These are phyloP conservation scores for Leptogaster cylindrica DNA, from an alignment of 2,888 invertebrate genomes.

Conservation along the genomic window DNA sequence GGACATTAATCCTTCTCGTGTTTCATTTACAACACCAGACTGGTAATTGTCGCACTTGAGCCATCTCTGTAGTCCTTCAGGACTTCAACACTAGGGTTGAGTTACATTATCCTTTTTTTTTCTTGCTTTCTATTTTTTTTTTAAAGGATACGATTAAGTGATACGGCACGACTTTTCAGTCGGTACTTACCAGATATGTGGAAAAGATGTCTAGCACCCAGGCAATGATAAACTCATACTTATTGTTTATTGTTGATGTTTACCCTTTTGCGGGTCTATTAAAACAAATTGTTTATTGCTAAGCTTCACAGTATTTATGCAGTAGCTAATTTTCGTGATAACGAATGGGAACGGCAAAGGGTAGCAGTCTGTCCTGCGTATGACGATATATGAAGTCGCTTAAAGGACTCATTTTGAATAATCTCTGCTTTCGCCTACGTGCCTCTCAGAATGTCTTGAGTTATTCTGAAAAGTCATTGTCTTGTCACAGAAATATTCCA, in stretches of 20 bases:
- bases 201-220: not conserved
- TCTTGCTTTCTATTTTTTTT: not conserved
- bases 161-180: constrained; percentile 26
- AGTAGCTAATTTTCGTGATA: not conserved
- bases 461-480: too few relatives aligned
- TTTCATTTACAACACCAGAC: constrained; percentile 12
- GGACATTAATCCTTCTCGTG: constrained; percentile 23
- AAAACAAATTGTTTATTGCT: constrained; percentile 32
- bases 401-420: too few relatives aligned
- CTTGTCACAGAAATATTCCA: too few relatives aligned
- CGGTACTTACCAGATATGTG: not conserved
- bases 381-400: too few relatives aligned
- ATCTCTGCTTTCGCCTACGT: too few relatives aligned
- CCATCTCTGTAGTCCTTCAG: constrained; percentile 2
- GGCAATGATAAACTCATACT: not conserved
- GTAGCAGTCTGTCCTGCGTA: too few relatives aligned
- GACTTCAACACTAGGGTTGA: not conserved
- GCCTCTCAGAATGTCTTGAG: too few relatives aligned
- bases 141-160: constrained; percentile 32
- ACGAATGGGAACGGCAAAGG: too few relatives aligned
- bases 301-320: constrained; percentile 2
- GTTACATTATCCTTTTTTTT: not conserved
- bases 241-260: constrained; percentile 18
- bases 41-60: constrained; percentile 14
- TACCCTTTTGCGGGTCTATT: constrained; percentile 2